Conservation (phyloP, 2,113 vertebrate species). For the Ginglymostoma cirratum region DNA sequence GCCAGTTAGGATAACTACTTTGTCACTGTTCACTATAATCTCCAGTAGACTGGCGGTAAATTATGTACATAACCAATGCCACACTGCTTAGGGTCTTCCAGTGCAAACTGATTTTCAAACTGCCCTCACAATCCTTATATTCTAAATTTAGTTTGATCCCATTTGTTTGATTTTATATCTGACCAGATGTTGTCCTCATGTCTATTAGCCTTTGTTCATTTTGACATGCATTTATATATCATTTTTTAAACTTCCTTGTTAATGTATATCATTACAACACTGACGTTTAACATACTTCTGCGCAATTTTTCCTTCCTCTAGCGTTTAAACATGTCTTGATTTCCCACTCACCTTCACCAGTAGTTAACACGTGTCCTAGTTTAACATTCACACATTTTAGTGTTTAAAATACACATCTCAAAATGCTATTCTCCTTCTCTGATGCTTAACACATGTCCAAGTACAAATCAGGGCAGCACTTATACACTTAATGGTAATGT, state of each 20-base stretch:
- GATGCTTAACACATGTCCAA: neutral
- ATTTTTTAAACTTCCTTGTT: neutral
- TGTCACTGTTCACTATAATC: neutral
- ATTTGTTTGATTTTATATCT: neutral
- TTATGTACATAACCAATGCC: neutral
- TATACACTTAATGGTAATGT: too few relatives aligned
- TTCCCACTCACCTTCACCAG: neutral
- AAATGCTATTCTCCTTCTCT: neutral
- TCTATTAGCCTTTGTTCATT: neutral
- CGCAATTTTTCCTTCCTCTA: neutral
- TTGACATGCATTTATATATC: neutral
- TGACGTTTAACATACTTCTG: neutral
- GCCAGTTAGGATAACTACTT: neutral
- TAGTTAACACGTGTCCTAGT: neutral
- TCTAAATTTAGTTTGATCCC: neutral
- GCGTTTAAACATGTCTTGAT: neutral
- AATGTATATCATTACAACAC: neutral
- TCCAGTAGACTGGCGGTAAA: neutral
- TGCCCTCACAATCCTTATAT: neutral
- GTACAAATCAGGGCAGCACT: neutral
- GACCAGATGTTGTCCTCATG: neutral
- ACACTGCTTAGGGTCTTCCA: neutral
- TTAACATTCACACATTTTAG: too few relatives aligned
- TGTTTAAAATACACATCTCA: neutral
- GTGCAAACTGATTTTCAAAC: neutral